Base-by-base conservation (phyloP, 2,113 vertebrate genomes). In the Todiramphus chloris region DNA sequence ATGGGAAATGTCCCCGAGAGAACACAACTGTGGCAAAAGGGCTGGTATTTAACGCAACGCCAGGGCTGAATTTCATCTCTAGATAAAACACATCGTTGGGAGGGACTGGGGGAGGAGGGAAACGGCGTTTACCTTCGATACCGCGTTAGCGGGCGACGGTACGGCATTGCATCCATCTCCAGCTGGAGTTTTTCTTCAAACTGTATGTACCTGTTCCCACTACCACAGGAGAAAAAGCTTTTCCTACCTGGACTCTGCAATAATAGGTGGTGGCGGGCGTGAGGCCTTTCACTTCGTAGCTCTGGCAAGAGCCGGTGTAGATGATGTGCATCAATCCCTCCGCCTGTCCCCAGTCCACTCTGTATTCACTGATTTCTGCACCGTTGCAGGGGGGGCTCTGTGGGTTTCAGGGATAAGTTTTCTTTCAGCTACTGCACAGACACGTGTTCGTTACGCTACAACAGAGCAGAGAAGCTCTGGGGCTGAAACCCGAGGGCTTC, bases 201-300 rank as follows among this genome's bases (percentile, higher is more conserved):
- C 31, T 48, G 41, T 15, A n/a, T 8, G 35, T 8, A 11, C 30
- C 9, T 30, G 46, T 33, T 55, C 11, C 14, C 11, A n/a, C 20
- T 9, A 48, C 46, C 62, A 44, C 7, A 0, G 2, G 46, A 69
- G 41, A 28, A 23, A 63, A 79, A 55, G 64, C 25, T 63, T 30
- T 31, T 51, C 87, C 33, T 98, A 98, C 98, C 98, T 98, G 98
- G 53, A 98, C 98, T 95, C 98, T 97, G 97, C 98, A 98, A 62
- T 98, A 98, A 69, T 98, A 98, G 0, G 96, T 97, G 59, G 98
- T 98, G 51, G 98, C 98, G 41, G 98, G 98, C 27, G 94, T 95
- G 62, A 99, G 98, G 33, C 97, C 97, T 92, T 97, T 98, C 27
- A 98, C 97, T 97, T 98, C 98, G 68, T 98, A 98, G 93, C 94